These are phyloP conservation scores for Sinodicranocentrus sp. DNA, from an alignment of 2,888 invertebrate genomes.

Conservation along the genomic window DNA sequence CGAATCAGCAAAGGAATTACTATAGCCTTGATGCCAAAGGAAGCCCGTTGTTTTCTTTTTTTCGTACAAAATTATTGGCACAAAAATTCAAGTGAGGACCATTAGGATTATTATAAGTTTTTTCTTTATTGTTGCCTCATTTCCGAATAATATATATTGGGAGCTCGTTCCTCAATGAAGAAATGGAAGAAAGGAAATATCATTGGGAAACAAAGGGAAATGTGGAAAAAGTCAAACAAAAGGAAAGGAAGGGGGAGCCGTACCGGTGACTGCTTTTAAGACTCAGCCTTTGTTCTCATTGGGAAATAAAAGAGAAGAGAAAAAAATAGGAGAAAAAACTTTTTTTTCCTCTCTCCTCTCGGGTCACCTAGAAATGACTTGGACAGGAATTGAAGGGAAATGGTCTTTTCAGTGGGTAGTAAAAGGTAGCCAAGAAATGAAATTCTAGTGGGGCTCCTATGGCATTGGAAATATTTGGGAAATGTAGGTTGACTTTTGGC, in stretches of 20 bases:
- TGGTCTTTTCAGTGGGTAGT: conserved; percentile 2
- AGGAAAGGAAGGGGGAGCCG: not conserved
- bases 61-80: conserved; percentile 16
- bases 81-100: conserved; percentile 1
- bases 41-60: conserved; percentile 1
- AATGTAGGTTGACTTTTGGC: conserved; percentile 28
- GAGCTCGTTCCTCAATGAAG: not conserved
- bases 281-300: not conserved
- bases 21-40: not conserved
- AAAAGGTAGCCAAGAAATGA: not conserved
- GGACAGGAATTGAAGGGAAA: not conserved
- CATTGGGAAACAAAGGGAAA: conserved; percentile 20
- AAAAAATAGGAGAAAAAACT: not conserved
- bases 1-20: too few relatives aligned
- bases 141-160: conserved; percentile 11
- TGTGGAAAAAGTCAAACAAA: conserved; percentile 20
- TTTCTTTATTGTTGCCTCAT: conserved; percentile 1
- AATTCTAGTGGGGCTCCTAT: not conserved
- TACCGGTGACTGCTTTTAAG: not conserved
- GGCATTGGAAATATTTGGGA: conserved; percentile 6
- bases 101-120: not conserved
- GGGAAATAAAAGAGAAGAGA: too few relatives aligned
- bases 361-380: not conserved
- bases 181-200: conserved; percentile 11
- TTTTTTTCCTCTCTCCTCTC: not conserved